These are phyloP conservation scores for Rattus rattus DNA, from an alignment of 2,113 vertebrate species.

Conservation along the genomic window DNA sequence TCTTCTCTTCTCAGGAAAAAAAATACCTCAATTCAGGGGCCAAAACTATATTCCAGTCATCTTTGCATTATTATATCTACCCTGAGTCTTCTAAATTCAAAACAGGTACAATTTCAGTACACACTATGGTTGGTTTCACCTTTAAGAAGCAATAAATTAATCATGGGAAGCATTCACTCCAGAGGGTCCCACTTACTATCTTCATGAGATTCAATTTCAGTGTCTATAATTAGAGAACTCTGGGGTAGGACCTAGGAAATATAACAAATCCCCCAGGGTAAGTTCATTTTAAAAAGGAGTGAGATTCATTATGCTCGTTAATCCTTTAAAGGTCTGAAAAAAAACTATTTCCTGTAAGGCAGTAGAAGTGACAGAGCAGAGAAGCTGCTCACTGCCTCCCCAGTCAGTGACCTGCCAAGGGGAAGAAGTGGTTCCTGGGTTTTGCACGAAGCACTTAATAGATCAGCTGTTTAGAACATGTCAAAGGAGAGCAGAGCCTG, in stretches of 20 bases:
- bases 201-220: not conserved
- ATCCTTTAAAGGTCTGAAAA: not conserved
- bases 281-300: not conserved
- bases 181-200: not conserved
- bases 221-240: not conserved
- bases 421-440: accelerated
- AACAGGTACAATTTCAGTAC: not conserved
- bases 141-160: not conserved
- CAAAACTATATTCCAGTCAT: not conserved
- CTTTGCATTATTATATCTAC: not conserved
- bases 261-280: not conserved
- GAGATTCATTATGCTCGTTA: not conserved
- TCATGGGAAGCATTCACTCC: not conserved
- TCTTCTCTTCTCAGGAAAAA: not conserved
- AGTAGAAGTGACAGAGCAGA: not conserved
- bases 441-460: not conserved
- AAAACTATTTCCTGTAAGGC: not conserved
- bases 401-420: not conserved
- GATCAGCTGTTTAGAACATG: not conserved
- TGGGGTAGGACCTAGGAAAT: not conserved
- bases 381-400: not conserved
- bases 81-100: not conserved
- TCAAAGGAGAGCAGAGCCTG: not conserved
- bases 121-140: not conserved
- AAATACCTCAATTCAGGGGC: not conserved